Conservation (phyloP, 1,140 invertebrate genomes). For the Drosophila grimshawi region DNA sequence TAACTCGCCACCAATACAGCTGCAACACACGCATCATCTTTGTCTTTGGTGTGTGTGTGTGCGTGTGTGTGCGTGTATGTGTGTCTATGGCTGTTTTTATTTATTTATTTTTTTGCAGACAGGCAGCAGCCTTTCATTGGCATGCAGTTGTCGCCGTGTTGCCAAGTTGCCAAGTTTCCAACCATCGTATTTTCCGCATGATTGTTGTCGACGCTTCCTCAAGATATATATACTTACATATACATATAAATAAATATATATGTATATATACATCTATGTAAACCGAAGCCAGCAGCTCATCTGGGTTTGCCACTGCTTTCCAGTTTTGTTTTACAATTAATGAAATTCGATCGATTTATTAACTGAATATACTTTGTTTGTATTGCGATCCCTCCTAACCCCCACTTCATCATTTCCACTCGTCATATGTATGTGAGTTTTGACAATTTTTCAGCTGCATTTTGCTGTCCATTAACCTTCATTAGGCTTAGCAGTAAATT, state of each 20-base stretch:
- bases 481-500: constrained; percentile 66
- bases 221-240: constrained; percentile 37
- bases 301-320: constrained; percentile 31
- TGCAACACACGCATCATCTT: constrained; percentile 25
- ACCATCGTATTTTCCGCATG: constrained; percentile 68
- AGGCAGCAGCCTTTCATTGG: constrained; percentile 64
- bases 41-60: neutral
- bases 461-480: constrained; percentile 78
- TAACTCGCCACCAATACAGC: too few relatives aligned
- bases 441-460: constrained; percentile 51
- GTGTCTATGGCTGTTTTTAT: constrained; percentile 8
- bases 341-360: constrained; percentile 84
- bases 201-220: constrained; percentile 68
- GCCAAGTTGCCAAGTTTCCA: constrained; percentile 23
- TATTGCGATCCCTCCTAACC: constrained; percentile 31
- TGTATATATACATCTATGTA: neutral
- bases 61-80: constrained; percentile 6
- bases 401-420: neutral
- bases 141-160: constrained; percentile 59
- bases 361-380: constrained; percentile 75
- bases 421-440: constrained; percentile 11
- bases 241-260: too few relatives aligned
- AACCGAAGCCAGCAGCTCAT: constrained; percentile 10
- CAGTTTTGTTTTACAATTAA: constrained; percentile 80
- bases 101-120: constrained; percentile 10